These are phyloP conservation scores for Tribolium freemani DNA, from an alignment of 2,888 invertebrate species.

Conservation along the genomic window DNA sequence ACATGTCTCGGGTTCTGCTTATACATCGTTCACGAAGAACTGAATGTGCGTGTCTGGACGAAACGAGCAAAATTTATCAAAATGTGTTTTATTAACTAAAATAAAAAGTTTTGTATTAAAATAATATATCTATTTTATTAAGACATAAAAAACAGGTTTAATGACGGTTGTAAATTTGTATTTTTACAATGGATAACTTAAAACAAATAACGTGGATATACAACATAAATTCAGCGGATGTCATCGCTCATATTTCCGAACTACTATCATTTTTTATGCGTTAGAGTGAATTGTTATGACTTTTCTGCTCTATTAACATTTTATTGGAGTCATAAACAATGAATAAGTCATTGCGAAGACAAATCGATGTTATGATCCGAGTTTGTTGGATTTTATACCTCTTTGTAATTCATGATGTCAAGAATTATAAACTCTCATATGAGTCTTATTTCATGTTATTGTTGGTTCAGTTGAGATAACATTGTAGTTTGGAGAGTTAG, in stretches of 20 bases:
- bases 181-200: too few species aligned
- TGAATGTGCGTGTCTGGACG: slow-evolving; percentile 11
- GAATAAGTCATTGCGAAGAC: slow-evolving; percentile 12
- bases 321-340: slow-evolving; percentile 20
- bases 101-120: too few species aligned
- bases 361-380: not conserved
- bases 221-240: too few species aligned
- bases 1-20: slow-evolving; percentile 38
- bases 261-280: not conserved
- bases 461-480: too few species aligned
- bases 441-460: too few species aligned
- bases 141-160: too few species aligned
- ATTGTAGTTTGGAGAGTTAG: not conserved
- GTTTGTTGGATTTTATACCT: slow-evolving; percentile 27
- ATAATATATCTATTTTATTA: too few species aligned
- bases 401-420: too few species aligned
- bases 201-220: too few species aligned
- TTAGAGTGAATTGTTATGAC: not conserved
- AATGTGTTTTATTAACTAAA: too few species aligned
- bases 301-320: slow-evolving; percentile 21
- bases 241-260: not conserved
- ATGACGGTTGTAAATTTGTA: too few species aligned
- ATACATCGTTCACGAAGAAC: slow-evolving; percentile 14
- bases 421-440: too few species aligned
- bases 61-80: not conserved